Evolutionary conservation across 2,888 invertebrate species (phyloP), one percentile per base, ranked within the genome.

Genomic region (Volucella inflata): DNA sequence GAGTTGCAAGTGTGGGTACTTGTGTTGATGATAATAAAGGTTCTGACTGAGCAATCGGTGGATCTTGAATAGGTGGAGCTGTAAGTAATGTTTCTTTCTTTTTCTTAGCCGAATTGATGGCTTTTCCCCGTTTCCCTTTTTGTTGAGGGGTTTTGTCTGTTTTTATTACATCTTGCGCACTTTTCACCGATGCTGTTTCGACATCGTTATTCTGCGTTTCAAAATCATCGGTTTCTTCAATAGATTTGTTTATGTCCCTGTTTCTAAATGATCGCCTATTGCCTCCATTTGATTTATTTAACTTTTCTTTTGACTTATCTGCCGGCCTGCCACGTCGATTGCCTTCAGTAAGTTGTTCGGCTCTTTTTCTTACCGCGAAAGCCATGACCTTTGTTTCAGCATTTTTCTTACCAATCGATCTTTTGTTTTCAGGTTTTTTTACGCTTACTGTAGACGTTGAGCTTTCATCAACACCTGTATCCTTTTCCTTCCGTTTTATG

Each of bases 291-390:
- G 83, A 77, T 77, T 88, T 89, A 82, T 87, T 89, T 81, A 88
- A 77, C 76, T 88, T 89, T 90, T 89, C 87, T 89, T 91, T 88
- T 6, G 92, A 91, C 88, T 91, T 91, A 10, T 90, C 90, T 71
- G 90, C 89, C 87, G 92, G 92, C 6, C 94, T 89, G 8, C 89
- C 89, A 9, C 90, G 89, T 30, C 91, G 89, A 87, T 91, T 92
- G 2, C 91, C 91, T 42, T 91, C 91, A 1, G 91, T 88, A 51
- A 90, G 87, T 59, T 91, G 89, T 77, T 94, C 94, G 2, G 94
- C 94, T 50, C 93, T 90, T 89, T 94, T 94, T 40, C 94, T 90
- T 1, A 94, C 94, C n/a, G 94, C 94, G 88, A 93, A 94, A 21
- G 93, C 92, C 68, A 93, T 92, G 8, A 87, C 71, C 42, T 87